Evolutionary conservation across 2,888 invertebrate genomes (phyloP).

Genomic region (Aspidapion aeneum): DNA sequence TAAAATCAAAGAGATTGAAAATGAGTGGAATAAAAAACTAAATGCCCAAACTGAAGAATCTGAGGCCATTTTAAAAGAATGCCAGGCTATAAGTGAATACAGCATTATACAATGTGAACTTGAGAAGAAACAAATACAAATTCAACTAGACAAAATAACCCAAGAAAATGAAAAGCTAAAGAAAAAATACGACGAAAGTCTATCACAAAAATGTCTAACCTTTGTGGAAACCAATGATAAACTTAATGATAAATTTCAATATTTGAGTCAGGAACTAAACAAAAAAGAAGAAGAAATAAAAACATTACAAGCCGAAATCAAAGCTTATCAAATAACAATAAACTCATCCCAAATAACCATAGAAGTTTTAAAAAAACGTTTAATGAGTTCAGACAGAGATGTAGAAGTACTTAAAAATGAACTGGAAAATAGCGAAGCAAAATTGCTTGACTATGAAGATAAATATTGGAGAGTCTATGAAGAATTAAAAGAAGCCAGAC

Average conservation of each 20-base stretch:
- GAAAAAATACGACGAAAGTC: slow-evolving; percentile 24
- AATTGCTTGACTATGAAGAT: slow-evolving; percentile 39
- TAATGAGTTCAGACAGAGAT: slow-evolving; percentile 58
- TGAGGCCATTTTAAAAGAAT: slow-evolving; percentile 52
- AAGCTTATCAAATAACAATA: slow-evolving; percentile 57
- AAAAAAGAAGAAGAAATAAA: slow-evolving; percentile 48
- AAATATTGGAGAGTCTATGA: slow-evolving; percentile 36
- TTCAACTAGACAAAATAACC: slow-evolving; percentile 32
- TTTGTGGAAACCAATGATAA: slow-evolving; percentile 20
- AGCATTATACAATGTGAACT: slow-evolving; percentile 53
- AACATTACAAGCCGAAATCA: slow-evolving; percentile 51
- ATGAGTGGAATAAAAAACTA: slow-evolving; percentile 45
- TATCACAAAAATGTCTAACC: background rate
- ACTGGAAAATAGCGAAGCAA: slow-evolving; percentile 39
- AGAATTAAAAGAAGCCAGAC: slow-evolving; percentile 35
- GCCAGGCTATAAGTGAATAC: slow-evolving; percentile 54
- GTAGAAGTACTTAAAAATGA: slow-evolving; percentile 54
- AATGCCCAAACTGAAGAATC: slow-evolving; percentile 46
- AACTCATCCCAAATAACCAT: slow-evolving; percentile 57
- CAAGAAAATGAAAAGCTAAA: slow-evolving; percentile 26
- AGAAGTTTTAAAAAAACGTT: slow-evolving; percentile 55
- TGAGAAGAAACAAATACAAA: slow-evolving; percentile 51
- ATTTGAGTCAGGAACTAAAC: slow-evolving; percentile 18
- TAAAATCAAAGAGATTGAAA: slow-evolving; percentile 48
- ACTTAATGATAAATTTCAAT: slow-evolving; percentile 25